phyloP scores from a whole-genome alignment of 2,113 vertebrate genomes.

The Atrichornis clamosus region DNA sequence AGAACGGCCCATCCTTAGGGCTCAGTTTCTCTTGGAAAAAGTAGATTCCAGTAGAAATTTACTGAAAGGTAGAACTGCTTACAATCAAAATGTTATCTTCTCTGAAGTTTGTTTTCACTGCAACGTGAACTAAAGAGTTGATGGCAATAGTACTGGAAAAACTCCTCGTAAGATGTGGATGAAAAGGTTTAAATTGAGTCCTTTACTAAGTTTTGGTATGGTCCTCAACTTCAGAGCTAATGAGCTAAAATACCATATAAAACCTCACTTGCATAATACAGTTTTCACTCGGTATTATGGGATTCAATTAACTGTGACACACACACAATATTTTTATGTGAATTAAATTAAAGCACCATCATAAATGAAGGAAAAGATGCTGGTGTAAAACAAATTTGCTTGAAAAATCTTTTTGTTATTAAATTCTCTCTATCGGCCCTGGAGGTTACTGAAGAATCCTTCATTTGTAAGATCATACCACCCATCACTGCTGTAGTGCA shows the following conservation, averaged over 20 bases:
- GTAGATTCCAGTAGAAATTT: background rate
- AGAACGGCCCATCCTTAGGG: background rate
- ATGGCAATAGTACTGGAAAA: background rate
- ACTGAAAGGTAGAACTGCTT: background rate
- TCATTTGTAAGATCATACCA: background rate
- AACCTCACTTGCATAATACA: background rate
- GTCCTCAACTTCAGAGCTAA: background rate
- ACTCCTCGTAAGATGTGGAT: background rate
- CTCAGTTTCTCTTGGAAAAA: background rate
- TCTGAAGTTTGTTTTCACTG: background rate
- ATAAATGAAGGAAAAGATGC: background rate
- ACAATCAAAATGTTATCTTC: background rate
- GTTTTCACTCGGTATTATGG: background rate
- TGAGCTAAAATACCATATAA: background rate
- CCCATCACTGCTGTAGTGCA: background rate
- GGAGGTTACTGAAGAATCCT: background rate
- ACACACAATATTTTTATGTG: background rate
- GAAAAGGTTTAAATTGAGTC: background rate
- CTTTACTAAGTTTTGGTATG: background rate
- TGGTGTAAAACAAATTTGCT: rapidly evolving
- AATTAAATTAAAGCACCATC: background rate
- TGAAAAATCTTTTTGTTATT: background rate
- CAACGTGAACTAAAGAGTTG: background rate
- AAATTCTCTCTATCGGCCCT: background rate
- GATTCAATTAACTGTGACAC: background rate